Base-by-base conservation (phyloP, 2,797 vertebrate species). In the Sciurus vulgaris region DNA sequence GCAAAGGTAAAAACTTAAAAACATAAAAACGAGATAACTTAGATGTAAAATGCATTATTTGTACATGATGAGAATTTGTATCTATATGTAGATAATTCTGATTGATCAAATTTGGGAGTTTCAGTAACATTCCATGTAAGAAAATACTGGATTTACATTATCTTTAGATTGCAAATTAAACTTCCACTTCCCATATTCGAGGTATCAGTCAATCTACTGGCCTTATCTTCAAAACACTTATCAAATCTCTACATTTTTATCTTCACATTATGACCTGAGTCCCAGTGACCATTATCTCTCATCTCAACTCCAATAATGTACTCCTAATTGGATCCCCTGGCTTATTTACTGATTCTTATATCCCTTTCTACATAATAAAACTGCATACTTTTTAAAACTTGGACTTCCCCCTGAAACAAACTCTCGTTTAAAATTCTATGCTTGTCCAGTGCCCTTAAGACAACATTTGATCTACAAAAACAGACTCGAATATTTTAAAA, bases 11-110 rank as follows among this genome's bases (percentile, higher is more conserved):
- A 86, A 54, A 54, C 63, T 87, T 70, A 6, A 85, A 89, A 92
- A 65, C 15, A 14, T 81, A 91, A 91, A 93, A 86, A 79, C 56
- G n/a, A 65, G 44, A 81, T 26, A 92, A 95, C 38, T 92, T 35
- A 65, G 79, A 85, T 51, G 47, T 26, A 89, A 84, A 83, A 74
- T 15, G 7, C 12, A 86, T 59, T 93, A 54, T 33, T 59, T 89
- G 1, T 44, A 33, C 69, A 41, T 79, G 47, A 18, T 69, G 35
- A 82, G 54, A 78, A 78, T 69, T 35, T 82, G 59, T 38, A 5
- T 76, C 26, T 82, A 13, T 51, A 91, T 33, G 69, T 2, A 83
- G 5, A 67, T 28, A 44, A 24, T 30, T 77, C 67, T 85, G 33
- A 86, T 0, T 51, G 69, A n/a, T 79, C 47, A 92, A 79, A 76